A percentile compares a stretch with the other conserved stretches of the same genome.
Evolutionary conservation across 2,797 vertebrate species (phyloP).

Genomic region (Betta splendens): DNA sequence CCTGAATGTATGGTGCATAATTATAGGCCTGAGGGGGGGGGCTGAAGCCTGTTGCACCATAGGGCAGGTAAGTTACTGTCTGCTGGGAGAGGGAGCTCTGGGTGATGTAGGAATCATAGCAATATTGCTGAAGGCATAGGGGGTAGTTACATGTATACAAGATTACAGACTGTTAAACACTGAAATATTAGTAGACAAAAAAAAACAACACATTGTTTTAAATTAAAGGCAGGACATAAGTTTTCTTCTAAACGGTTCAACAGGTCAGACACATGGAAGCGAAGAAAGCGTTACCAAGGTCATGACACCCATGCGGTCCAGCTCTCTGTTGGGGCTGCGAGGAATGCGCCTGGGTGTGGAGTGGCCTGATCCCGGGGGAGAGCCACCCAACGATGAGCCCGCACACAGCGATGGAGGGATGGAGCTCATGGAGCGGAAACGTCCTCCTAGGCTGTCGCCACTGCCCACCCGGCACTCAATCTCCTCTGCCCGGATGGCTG

Average conservation of each 20-base stretch:
- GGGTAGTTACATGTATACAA: conserved; percentile 46
- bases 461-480: conserved; percentile 93
- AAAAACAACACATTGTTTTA: background rate
- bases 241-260: too few relatives aligned
- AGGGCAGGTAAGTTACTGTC: conserved; percentile 70
- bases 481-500: conserved; percentile 92
- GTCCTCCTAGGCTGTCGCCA: conserved; percentile 86
- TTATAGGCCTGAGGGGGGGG: conserved; percentile 51
- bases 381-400: conserved; percentile 82
- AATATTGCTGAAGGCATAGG: conserved; percentile 70
- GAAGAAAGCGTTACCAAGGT: conserved; percentile 84
- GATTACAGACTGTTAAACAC: conserved; percentile 37
- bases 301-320: conserved; percentile 95
- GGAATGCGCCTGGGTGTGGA: conserved; percentile 91
- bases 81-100: conserved; percentile 77
- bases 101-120: conserved; percentile 75
- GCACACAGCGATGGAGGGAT: conserved; percentile 82
- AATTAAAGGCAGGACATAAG: too few relatives aligned
- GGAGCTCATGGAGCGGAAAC: conserved; percentile 89
- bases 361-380: conserved; percentile 89
- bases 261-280: background rate
- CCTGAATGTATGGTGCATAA: conserved; percentile 69
- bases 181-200: conserved; percentile 17
- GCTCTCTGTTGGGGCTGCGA: conserved; percentile 91
- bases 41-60: conserved; percentile 61